Evolutionary conservation across 2,888 invertebrate species (phyloP), one percentile per base, ranked within the genome.

Genomic region (Agrotis segetum): DNA sequence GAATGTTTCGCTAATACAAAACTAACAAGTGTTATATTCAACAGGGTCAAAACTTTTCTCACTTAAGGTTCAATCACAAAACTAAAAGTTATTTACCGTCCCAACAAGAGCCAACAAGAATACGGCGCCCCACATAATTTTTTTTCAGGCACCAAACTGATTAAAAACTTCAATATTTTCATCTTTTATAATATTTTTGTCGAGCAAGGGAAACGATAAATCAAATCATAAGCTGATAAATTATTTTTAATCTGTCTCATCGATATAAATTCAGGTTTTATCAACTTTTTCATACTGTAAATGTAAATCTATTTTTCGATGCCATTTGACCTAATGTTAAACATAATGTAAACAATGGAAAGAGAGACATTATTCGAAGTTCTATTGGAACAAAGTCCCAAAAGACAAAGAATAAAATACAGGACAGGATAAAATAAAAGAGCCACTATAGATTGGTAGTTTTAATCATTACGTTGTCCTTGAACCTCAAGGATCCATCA

Each of bases 51-150:
- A 34, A 19, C 24, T 47, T 61, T n/a, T 29, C 0, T 47, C 4
- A 47, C 47, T 5, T 46, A 9, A 14, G 1, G 5, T 5, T 60
- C 24, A 17, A 2, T 21, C 7, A 17, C 7, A 6, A 40, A 29
- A 53, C 16, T 40, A 29, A 29, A 49, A 13, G 24, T 21, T 72
- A 73, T 40, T 72, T 73, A 73, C 72, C 72, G 73, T 52, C 59
- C 72, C 72, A 67, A 73, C 72, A 24, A 59, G 13, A 50, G 47
- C 52, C 19, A 73, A 49, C 40, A 73, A 59, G 59, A 73, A 24
- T 29, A 73, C 53, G 29, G 47, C 73, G 59, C 59, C 47, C 73
- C 67, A 73, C 73, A 73, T 74, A 76, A 75, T 58, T 71, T 88
- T 68, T 71, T 44, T 19, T 52, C 84, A 52, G 50, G 79, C 17